A percentile compares a stretch with the other conserved stretches of the same genome.
Evolutionary conservation across 2,113 vertebrate genomes (phyloP).

Genomic region (Pseudopipra pipra): DNA sequence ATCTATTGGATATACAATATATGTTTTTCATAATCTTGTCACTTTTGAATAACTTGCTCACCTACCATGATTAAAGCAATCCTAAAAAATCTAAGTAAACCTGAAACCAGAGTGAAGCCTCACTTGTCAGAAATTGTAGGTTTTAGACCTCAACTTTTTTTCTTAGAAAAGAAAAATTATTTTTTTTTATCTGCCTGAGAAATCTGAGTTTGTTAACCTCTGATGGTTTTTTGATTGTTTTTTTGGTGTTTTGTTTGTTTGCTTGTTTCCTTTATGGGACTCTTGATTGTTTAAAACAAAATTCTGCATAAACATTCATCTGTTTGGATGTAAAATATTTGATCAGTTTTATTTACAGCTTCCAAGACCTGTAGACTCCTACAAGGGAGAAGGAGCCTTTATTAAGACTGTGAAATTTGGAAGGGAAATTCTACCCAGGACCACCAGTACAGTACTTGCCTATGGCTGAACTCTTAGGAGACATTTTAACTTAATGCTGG

Average conservation of each 20-base stretch:
- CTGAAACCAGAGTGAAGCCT: background rate
- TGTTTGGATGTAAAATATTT: background rate
- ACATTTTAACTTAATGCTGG: background rate
- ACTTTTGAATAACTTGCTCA: background rate
- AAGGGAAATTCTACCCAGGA: background rate
- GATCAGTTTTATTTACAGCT: background rate
- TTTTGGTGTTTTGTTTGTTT: background rate
- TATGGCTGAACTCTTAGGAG: background rate
- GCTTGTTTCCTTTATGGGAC: background rate
- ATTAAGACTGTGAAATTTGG: background rate
- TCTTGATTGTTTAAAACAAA: background rate
- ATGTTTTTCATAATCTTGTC: background rate
- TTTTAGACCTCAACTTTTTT: background rate
- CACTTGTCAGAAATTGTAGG: background rate
- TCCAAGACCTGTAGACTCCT: background rate
- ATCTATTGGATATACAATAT: background rate
- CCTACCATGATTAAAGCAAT: background rate
- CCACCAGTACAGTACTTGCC: background rate
- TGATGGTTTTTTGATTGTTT: background rate
- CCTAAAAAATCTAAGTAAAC: background rate
- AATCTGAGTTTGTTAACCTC: background rate
- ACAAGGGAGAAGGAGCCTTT: background rate
- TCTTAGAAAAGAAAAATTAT: background rate
- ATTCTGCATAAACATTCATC: background rate
- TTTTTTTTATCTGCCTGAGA: background rate